These are phyloP conservation scores for Drosophila maculinotata DNA, from an alignment of 2,888 invertebrate species.

Conservation along the genomic window DNA sequence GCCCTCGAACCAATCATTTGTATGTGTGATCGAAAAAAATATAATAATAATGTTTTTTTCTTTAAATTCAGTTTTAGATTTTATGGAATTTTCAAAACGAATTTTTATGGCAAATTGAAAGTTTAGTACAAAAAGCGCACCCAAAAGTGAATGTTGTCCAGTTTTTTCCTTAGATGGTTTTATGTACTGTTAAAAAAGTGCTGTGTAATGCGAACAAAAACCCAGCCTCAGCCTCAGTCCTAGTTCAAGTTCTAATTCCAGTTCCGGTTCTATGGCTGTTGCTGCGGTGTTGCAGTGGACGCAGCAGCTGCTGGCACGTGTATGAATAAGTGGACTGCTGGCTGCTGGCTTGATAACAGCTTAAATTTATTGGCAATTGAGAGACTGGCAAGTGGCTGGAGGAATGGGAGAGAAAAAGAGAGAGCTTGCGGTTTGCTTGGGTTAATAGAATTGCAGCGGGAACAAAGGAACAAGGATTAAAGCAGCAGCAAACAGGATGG, in stretches of 20 bases:
- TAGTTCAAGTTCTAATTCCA: not conserved
- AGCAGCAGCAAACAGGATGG: constrained; percentile 23
- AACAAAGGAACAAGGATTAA: constrained; percentile 59
- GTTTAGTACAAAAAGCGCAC: constrained; percentile 6
- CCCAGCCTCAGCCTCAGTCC: constrained; percentile 3
- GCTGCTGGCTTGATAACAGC: constrained; percentile 68
- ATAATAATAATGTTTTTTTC: not conserved
- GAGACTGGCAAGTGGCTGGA: constrained; percentile 41
- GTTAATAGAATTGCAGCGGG: constrained; percentile 69
- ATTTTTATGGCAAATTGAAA: not conserved
- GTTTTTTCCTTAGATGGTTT: constrained; percentile 19
- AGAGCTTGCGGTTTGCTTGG: constrained; percentile 23
- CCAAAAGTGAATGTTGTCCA: constrained; percentile 2
- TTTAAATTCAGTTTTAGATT: not conserved
- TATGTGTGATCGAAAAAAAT: too few species aligned
- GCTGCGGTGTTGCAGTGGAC: constrained; percentile 11
- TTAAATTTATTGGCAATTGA: constrained; percentile 73
- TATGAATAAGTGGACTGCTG: constrained; percentile 72
- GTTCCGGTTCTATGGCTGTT: constrained; percentile 2
- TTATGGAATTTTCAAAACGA: too few species aligned
- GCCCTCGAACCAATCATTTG: too few species aligned
- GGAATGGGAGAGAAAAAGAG: not conserved
- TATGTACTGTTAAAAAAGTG: constrained; percentile 34
- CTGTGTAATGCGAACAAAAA: constrained; percentile 38
- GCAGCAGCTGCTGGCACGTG: constrained; percentile 65